Percentiles rank a stretch among this genome's conserved stretches.
Evolutionary conservation across 2,888 invertebrate genomes (phyloP).

Genomic region (Blera fallax): DNA sequence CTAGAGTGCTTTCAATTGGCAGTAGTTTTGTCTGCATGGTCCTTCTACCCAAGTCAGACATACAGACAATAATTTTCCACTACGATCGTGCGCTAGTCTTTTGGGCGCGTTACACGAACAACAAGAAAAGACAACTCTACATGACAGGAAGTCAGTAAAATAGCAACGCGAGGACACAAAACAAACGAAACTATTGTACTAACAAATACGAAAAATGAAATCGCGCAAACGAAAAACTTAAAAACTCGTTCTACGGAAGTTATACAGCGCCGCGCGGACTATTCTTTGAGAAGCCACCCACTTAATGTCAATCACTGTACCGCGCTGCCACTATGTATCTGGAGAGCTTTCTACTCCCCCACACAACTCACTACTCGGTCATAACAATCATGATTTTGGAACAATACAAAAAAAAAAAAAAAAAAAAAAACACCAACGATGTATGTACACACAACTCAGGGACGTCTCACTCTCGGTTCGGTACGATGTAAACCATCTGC

Average conservation of each 20-base stretch:
- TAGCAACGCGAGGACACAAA: slow-evolving; percentile 16
- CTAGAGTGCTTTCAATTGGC: slow-evolving; percentile 52
- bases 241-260: slow-evolving; percentile 40
- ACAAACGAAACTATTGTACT: slow-evolving; percentile 28
- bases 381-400: slow-evolving; percentile 52
- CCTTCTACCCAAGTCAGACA: slow-evolving; percentile 26
- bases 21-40: slow-evolving; percentile 68
- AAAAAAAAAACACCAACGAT: background rate
- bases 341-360: slow-evolving; percentile 20
- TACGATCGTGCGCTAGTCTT: background rate
- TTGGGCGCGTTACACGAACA: background rate
- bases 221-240: slow-evolving; percentile 5
- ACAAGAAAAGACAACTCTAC: slow-evolving; percentile 19
- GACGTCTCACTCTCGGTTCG: background rate
- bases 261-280: slow-evolving; percentile 26
- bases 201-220: slow-evolving; percentile 15
- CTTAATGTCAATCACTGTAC: slow-evolving; percentile 61
- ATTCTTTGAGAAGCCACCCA: slow-evolving; percentile 52
- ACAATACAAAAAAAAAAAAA: slow-evolving; percentile 15
- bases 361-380: slow-evolving; percentile 17
- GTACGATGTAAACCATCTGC: slow-evolving; percentile 63
- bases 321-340: slow-evolving; percentile 20
- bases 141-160: slow-evolving; percentile 56
- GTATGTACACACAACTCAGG: slow-evolving; percentile 6
- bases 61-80: slow-evolving; percentile 41